These are phyloP conservation scores for Rapana venosa DNA, from an alignment of 2,888 invertebrate species.

Conservation along the genomic window DNA sequence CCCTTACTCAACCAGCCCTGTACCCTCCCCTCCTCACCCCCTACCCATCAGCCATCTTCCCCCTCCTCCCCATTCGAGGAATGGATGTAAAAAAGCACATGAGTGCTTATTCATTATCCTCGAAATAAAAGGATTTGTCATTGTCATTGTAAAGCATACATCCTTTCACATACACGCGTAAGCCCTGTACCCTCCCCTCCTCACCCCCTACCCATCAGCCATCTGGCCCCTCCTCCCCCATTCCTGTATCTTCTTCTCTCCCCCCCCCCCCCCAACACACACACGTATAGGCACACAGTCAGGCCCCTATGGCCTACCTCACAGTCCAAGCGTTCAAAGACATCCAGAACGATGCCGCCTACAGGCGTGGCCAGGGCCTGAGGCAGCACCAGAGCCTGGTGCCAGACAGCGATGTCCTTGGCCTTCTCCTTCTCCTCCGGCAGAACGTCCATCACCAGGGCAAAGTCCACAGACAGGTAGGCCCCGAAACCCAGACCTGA, in stretches of 20 bases:
- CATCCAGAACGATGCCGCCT: conserved; percentile 74
- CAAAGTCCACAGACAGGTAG: conserved; percentile 76
- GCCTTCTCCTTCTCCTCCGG: conserved; percentile 74
- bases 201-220: neutral
- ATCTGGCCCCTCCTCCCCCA: neutral
- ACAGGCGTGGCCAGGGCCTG: conserved; percentile 76
- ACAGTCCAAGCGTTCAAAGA: conserved; percentile 76
- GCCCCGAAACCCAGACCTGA: conserved; percentile 75
- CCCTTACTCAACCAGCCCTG: too few species aligned
- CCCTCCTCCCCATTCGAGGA: too few species aligned
- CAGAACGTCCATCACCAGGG: conserved; percentile 76
- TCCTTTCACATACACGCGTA: neutral
- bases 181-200: neutral
- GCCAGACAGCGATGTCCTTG: conserved; percentile 77
- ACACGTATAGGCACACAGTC: neutral
- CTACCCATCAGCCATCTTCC: too few species aligned
- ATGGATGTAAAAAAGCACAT: too few species aligned
- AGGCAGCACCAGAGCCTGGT: conserved; percentile 76
- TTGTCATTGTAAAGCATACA: too few species aligned
- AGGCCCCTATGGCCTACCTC: conserved; percentile 12
- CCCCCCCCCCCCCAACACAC: neutral
- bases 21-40: too few species aligned
- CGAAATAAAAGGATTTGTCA: too few species aligned
- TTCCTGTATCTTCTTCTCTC: neutral
- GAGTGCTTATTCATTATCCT: too few species aligned